Evolutionary conservation across 2,888 invertebrate species (phyloP).

Genomic region (Agrochola macilenta): DNA sequence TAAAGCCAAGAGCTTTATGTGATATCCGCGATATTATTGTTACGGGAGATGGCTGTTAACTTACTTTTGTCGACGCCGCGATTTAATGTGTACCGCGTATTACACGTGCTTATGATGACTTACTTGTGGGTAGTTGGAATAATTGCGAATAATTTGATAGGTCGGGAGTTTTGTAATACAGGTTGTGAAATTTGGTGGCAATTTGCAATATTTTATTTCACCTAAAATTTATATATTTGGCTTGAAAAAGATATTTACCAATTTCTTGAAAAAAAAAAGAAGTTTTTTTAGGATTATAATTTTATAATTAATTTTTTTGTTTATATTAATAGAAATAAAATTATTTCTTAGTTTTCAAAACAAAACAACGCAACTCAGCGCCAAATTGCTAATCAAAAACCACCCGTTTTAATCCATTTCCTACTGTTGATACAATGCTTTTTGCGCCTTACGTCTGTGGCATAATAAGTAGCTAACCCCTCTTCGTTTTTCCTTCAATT

Average conservation of each 20-base stretch:
- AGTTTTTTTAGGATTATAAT: too few species aligned
- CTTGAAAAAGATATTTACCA: too few species aligned
- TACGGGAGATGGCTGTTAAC: slow-evolving; percentile 71
- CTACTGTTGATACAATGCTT: slow-evolving; percentile 13
- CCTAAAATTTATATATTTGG: background rate
- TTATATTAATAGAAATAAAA: too few species aligned
- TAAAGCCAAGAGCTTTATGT: slow-evolving; percentile 78
- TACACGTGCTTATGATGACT: slow-evolving; percentile 13
- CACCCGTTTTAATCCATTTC: slow-evolving; percentile 15
- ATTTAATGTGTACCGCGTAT: slow-evolving; percentile 65
- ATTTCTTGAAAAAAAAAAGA: too few species aligned
- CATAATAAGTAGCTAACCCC: slow-evolving; percentile 8
- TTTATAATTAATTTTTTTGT: too few species aligned
- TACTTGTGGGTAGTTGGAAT: slow-evolving; percentile 11
- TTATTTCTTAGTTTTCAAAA: too few species aligned
- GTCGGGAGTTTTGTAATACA: background rate
- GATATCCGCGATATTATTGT: slow-evolving; percentile 76
- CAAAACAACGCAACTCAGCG: too few species aligned
- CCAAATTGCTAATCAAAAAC: slow-evolving; percentile 12
- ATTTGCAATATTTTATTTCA: background rate
- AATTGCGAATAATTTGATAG: background rate
- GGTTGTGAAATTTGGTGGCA: background rate
- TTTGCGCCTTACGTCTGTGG: background rate
- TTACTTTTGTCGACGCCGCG: slow-evolving; percentile 69
- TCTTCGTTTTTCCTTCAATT: slow-evolving; percentile 9